These are phyloP conservation scores for Adelosebastes latens DNA, from an alignment of 2,797 vertebrate species.

Conservation along the genomic window DNA sequence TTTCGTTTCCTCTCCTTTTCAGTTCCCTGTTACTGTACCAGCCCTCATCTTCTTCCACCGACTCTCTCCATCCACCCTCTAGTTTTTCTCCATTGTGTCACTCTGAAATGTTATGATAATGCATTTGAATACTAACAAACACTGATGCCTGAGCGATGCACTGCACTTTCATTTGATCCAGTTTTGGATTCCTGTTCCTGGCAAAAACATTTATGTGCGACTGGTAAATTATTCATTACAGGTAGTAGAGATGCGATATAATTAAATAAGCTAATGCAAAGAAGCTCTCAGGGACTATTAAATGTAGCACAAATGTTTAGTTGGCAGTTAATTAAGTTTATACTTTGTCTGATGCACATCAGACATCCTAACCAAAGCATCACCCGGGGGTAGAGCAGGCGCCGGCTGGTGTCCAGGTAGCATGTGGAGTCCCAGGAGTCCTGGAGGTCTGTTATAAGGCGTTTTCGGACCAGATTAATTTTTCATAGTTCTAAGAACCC, in stretches of 20 bases:
- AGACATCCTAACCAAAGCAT: constrained; percentile 44
- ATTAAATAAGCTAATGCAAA: constrained; percentile 72
- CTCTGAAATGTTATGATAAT: constrained; percentile 28
- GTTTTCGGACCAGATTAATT: too few relatives aligned
- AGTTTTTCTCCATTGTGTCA: constrained; percentile 12
- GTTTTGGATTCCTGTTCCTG: constrained; percentile 47
- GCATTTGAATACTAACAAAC: constrained; percentile 27
- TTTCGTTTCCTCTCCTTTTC: constrained; percentile 35
- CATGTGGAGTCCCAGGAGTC: constrained; percentile 16
- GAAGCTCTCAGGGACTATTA: constrained; percentile 67
- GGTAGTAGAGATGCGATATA: constrained; percentile 57
- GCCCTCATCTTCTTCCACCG: constrained; percentile 7
- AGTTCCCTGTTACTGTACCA: constrained; percentile 18
- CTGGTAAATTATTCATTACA: constrained; percentile 71
- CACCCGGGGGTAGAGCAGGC: constrained; percentile 16
- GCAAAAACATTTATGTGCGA: constrained; percentile 48
- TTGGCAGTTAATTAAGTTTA: constrained; percentile 65
- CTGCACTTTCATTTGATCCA: constrained; percentile 27
- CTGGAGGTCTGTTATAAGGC: background rate
- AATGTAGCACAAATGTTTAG: constrained; percentile 67
- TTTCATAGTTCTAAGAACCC: too few relatives aligned
- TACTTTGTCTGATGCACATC: constrained; percentile 52
- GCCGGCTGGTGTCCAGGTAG: constrained; percentile 36
- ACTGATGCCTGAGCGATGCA: constrained; percentile 23
- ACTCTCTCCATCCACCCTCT: constrained; percentile 2